Evolutionary conservation across 2,797 vertebrate species (phyloP), one percentile per base, ranked within the genome.

Genomic region (Balearica regulorum): DNA sequence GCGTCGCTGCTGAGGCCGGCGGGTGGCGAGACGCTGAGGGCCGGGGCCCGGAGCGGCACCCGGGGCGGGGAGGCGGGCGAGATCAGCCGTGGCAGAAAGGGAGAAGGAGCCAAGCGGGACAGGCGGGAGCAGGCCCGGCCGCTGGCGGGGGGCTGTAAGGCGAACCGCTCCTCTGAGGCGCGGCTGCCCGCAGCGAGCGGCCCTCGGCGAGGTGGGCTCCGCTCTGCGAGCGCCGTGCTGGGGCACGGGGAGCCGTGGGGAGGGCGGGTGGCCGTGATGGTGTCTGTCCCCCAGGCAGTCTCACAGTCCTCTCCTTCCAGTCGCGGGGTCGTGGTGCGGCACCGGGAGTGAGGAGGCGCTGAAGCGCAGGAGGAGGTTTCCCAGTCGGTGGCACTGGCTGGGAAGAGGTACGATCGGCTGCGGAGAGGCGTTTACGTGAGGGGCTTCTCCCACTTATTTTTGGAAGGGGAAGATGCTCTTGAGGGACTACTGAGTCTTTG

Each of bases 261-360:
- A 9, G 15, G 51, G 51, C 51, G 26, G 51, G 15, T 6, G 51
- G 28, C 51, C 51, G 15, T 16, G 41, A 35, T 1, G 48, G 57
- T 8, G 35, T 8, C 88, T 9, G 70, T 60, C 14, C 41, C 41
- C 35, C 6, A 0, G 11, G n/a, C 5, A 2, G 11, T 8, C 31
- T 16, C 43, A 35, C 48, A 11, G 16, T 21, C 51, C 5, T 16
- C 51, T 39, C 26, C 19, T 53, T 25, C 16, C 87, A 14, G 54
- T 11, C 14, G 0, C 8, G 2, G 80, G 55, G 37, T 65, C 21
- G 5, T 13, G 1, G 5, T 4, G 16, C 4, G 3, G 51, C 49
- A 28, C 39, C 1, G 0, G 8, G 4, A 35, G 35, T 1, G 4
- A 17, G 28, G 26, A 68, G 35, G 31, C 16, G 44, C 48, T 6